Evolutionary conservation across 2,113 vertebrate genomes (phyloP), one percentile per base, ranked within the genome.

Genomic region (Barnardius zonarius): DNA sequence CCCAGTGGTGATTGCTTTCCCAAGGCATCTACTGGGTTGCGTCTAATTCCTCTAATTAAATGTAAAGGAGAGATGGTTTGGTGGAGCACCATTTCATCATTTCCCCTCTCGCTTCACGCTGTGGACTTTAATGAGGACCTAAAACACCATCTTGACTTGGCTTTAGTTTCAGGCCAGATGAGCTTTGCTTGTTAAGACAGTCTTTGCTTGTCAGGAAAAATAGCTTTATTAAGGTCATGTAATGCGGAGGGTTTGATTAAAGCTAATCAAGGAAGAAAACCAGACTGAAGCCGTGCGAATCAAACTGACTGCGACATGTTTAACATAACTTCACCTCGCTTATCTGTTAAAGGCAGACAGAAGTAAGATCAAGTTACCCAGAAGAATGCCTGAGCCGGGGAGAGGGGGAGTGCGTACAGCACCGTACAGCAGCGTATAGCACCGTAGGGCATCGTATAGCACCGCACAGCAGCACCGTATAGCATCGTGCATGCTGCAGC

Each of bases 21-120:
- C 95, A 96, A 96, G 93, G 94, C 95, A 96, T 97, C 95, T 90
- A 97, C 88, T 75, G 95, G 95, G 95, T 93, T 97, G 95, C 30
- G 0, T 96, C 95, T 97, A 97, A 98, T 97, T 97, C 97, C 96
- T 97, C 97, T 98, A 98, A 98, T 98, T 98, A 98, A 97, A 98
- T 83, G 94, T 98, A 97, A 97, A 98, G 96, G 90, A 95, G 96
- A 94, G 96, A 95, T 94, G 95, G 95, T 97, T 97, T 97, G 95
- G 94, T 93, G 92, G 93, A 94, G 97, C 91, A 96, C 92, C 93
- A 68, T 96, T 97, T 96, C 97, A 96, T 97, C 97, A 94, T 95
- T 97, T 97, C 97, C 92, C 95, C 97, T 92, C 93, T 90, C 7
- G 59, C 95, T 97, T 92, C 98, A 98, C 48, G 96, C 97, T 98